phyloP scores from a whole-genome alignment of 2,888 invertebrate genomes.

The Andrena marginata region DNA sequence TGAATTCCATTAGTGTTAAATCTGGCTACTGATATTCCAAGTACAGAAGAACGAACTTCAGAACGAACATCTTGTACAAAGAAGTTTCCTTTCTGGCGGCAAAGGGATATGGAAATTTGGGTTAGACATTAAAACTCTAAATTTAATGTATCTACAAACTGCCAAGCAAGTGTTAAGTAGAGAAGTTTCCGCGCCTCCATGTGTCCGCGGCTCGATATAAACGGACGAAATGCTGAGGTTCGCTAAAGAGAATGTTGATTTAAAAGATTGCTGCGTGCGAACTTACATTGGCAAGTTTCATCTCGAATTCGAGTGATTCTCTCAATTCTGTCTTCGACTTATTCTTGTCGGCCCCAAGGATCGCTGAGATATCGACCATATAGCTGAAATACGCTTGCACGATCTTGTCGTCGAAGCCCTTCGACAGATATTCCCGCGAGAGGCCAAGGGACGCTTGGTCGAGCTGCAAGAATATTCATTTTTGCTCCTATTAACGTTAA shows the following conservation, averaged over 20 bases:
- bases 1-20: no score
- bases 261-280: not conserved
- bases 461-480: conserved; percentile 86
- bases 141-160: no score
- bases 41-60: no score
- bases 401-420: conserved; percentile 92
- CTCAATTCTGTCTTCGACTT: conserved; percentile 90
- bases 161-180: no score
- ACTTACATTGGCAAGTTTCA: conserved; percentile 95
- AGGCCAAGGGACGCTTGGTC: conserved; percentile 95
- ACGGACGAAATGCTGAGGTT: no score
- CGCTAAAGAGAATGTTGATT: not conserved
- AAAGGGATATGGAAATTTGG: not conserved
- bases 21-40: no score
- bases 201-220: no score
- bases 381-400: conserved; percentile 95
- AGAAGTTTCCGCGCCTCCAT: no score
- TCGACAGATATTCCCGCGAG: conserved; percentile 93
- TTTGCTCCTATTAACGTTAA: not conserved
- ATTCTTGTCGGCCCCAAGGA: conserved; percentile 91
- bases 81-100: no score
- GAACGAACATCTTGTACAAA: no score
- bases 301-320: conserved; percentile 95
- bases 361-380: conserved; percentile 94
- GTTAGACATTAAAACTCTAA: no score